Evolutionary conservation across 2,797 vertebrate genomes (phyloP).

Genomic region (Clarias platycephalus): DNA sequence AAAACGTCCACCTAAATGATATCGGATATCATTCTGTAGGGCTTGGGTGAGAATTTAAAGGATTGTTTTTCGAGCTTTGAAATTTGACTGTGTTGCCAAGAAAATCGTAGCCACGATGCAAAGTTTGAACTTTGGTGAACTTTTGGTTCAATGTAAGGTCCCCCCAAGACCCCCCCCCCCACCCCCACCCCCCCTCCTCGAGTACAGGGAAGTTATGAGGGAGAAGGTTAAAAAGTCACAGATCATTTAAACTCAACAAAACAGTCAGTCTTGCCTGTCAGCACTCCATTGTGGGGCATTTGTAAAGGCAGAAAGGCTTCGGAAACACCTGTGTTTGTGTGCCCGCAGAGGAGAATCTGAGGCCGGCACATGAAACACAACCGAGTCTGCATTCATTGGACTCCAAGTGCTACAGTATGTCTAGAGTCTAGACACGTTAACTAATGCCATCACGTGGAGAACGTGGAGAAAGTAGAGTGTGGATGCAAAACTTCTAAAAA

Average conservation of each 20-base stretch:
- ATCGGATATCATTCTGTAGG: not conserved
- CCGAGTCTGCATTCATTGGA: constrained; percentile 39
- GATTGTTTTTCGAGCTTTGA: not conserved
- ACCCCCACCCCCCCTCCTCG: not conserved
- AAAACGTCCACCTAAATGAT: not conserved
- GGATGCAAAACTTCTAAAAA: too few relatives aligned
- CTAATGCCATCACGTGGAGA: constrained; percentile 28
- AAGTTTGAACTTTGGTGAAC: constrained; percentile 24
- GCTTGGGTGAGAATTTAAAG: not conserved
- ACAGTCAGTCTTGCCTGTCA: constrained; percentile 58
- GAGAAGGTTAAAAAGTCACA: constrained; percentile 60
- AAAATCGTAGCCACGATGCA: not conserved
- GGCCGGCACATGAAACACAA: constrained; percentile 52
- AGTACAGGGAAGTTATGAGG: constrained; percentile 43
- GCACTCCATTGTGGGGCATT: constrained; percentile 58
- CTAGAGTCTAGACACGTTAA: constrained; percentile 29
- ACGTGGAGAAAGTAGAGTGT: constrained; percentile 4
- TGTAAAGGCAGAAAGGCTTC: constrained; percentile 59
- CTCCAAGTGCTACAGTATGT: constrained; percentile 21
- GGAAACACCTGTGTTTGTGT: constrained; percentile 65
- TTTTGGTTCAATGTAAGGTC: not conserved
- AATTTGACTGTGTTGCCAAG: constrained; percentile 3
- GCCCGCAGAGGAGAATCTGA: constrained; percentile 49
- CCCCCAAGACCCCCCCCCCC: not conserved
- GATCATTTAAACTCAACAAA: constrained; percentile 59